Conservation (phyloP, 2,113 vertebrate genomes). For the Nesospiza acunhae region DNA sequence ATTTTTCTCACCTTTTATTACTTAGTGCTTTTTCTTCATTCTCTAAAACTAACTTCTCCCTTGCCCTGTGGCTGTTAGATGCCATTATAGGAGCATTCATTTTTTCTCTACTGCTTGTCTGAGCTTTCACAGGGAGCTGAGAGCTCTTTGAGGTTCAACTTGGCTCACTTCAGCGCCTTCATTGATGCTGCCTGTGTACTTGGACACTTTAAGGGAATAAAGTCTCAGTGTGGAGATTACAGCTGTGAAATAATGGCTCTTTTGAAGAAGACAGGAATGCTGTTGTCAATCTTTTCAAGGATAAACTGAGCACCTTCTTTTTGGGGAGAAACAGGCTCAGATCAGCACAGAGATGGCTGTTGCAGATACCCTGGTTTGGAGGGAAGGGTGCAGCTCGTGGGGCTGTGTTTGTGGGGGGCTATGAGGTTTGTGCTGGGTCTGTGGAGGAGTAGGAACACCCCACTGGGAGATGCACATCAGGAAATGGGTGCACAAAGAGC, state of each 20-base stretch:
- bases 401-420: accelerated
- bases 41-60: background rate
- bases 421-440: background rate
- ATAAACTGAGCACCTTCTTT: background rate
- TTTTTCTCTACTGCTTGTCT: background rate
- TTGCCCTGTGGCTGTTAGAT: background rate
- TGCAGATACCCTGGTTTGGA: accelerated
- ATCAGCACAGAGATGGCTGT: background rate
- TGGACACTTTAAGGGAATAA: background rate
- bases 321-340: background rate
- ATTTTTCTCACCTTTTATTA: background rate
- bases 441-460: background rate
- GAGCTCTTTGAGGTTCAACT: background rate
- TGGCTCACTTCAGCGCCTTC: background rate
- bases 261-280: background rate
- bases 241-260: background rate
- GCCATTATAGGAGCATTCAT: background rate
- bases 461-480: accelerated
- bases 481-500: background rate
- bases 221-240: accelerated
- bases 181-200: background rate
- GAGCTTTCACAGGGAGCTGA: background rate
- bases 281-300: background rate
- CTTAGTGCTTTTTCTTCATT: background rate
- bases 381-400: background rate